These are phyloP conservation scores for Perccottus glenii DNA, from an alignment of 2,113 vertebrate species.

Conservation along the genomic window DNA sequence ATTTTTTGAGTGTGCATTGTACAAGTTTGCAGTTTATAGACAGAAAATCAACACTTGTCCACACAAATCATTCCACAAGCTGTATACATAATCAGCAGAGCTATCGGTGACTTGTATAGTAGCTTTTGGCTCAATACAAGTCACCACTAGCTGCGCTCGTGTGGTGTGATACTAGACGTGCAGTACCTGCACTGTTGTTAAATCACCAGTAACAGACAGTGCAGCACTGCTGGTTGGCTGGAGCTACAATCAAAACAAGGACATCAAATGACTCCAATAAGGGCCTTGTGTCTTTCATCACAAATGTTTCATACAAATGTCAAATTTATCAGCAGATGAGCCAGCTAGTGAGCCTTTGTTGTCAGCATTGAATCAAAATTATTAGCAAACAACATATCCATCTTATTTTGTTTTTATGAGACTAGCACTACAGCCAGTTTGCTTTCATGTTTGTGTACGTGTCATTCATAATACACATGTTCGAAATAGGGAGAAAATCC, in stretches of 20 bases:
- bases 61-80: not conserved
- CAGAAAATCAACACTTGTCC: not conserved
- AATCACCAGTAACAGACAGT: not conserved
- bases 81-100: not conserved
- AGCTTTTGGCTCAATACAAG: not conserved
- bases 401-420: not conserved
- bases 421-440: not conserved
- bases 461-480: not conserved
- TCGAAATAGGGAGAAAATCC: constrained; percentile 2
- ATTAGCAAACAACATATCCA: not conserved
- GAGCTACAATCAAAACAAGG: not conserved
- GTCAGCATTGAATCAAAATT: not conserved
- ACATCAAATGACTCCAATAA: no score
- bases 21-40: no score
- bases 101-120: not conserved
- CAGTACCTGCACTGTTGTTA: not conserved
- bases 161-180: not conserved
- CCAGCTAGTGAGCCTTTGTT: not conserved
- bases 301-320: no score
- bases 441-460: not conserved
- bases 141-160: no score
- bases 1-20: no score
- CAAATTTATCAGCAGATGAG: not conserved
- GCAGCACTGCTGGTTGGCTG: not conserved
- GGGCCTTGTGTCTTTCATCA: no score